Conservation (phyloP, 2,888 invertebrate species). For the Athalia circularis region DNA sequence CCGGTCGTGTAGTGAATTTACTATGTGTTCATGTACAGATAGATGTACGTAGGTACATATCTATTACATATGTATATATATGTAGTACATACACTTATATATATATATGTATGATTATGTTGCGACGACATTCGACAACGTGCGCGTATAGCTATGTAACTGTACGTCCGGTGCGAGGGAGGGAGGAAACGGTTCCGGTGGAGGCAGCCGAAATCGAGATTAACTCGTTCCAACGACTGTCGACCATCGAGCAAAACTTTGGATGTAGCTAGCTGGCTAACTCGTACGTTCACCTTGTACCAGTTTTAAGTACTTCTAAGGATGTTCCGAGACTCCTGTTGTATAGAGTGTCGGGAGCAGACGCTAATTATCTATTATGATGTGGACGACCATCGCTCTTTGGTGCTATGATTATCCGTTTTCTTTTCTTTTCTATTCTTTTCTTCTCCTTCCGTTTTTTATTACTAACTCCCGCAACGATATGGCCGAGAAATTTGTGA, state of each 20-base stretch:
- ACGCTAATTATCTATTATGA: too few relatives aligned
- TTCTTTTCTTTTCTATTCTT: too few relatives aligned
- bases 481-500: too few relatives aligned
- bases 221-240: constrained; percentile 25
- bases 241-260: not conserved
- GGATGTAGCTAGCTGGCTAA: not conserved
- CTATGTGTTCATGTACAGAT: not conserved
- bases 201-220: constrained; percentile 41
- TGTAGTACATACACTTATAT: not conserved
- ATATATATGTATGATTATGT: too few relatives aligned
- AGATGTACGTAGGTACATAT: not conserved
- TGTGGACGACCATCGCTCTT: too few relatives aligned
- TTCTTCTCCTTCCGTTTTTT: too few relatives aligned
- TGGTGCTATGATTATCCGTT: too few relatives aligned
- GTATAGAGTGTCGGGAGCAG: too few relatives aligned
- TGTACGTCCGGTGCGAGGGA: constrained; percentile 40
- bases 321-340: too few relatives aligned
- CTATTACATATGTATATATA: not conserved
- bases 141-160: constrained; percentile 14
- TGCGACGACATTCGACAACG: constrained; percentile 3
- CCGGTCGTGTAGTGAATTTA: constrained; percentile 19
- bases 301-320: too few relatives aligned
- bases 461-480: too few relatives aligned
- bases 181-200: constrained; percentile 33
- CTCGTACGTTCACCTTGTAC: too few relatives aligned